phyloP scores from a whole-genome alignment of 2,888 invertebrate species.

The Saturnia japonica region DNA sequence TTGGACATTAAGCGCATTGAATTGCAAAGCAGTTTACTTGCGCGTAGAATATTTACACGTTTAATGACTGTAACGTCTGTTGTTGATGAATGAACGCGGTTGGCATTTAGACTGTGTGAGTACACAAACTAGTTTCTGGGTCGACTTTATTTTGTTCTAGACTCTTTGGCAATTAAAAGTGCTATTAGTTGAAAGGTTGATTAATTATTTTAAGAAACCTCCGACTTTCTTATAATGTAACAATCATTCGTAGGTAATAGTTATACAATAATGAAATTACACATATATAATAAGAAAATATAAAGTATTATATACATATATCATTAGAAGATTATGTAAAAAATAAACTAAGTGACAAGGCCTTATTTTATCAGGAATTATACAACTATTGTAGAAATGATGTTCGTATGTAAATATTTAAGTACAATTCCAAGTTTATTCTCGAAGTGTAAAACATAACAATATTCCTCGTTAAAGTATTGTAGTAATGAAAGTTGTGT shows the following conservation, averaged over 20 bases:
- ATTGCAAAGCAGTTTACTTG: conserved; percentile 67
- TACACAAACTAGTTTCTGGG: conserved; percentile 48
- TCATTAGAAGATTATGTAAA: no score
- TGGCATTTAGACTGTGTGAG: conserved; percentile 60
- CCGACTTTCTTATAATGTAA: not conserved
- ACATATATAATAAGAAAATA: not conserved
- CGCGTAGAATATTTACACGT: conserved; percentile 71
- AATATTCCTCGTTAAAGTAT: not conserved
- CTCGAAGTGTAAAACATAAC: not conserved
- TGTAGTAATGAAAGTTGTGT: not conserved
- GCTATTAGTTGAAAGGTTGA: not conserved
- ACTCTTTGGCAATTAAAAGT: not conserved
- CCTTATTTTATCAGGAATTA: not conserved
- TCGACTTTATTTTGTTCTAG: not conserved
- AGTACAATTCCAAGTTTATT: not conserved
- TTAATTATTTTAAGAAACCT: not conserved
- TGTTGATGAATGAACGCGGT: conserved; percentile 56
- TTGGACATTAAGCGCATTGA: conserved; percentile 55
- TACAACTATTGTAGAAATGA: not conserved
- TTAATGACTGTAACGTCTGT: conserved; percentile 61
- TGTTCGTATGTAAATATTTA: not conserved
- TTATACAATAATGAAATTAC: not conserved
- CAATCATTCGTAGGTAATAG: no score
- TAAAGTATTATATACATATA: not conserved
- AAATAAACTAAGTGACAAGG: not conserved